Evolutionary conservation across 2,888 invertebrate genomes (phyloP).

Genomic region (Rhopalosiphum nymphaeae): DNA sequence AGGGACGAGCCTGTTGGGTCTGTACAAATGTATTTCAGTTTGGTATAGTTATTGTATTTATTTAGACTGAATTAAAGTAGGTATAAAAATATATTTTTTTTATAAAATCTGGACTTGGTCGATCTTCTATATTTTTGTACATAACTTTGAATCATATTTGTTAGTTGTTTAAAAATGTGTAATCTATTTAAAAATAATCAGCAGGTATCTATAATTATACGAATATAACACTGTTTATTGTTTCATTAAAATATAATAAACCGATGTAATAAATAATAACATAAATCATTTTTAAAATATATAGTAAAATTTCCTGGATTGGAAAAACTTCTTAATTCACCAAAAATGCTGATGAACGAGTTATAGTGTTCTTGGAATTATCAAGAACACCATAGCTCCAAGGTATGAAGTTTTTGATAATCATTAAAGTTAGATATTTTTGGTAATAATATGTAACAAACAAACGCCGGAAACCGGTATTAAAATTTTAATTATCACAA

Average conservation of each 20-base stretch:
- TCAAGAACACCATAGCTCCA: too few species aligned
- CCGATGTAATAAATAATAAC: too few species aligned
- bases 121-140: background rate
- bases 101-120: background rate
- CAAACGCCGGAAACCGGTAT: too few species aligned
- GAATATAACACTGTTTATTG: background rate
- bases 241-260: background rate
- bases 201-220: accelerated
- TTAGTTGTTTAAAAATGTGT: background rate
- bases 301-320: too few species aligned
- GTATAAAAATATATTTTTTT: background rate
- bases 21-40: background rate
- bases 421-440: too few species aligned
- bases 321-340: too few species aligned
- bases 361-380: too few species aligned
- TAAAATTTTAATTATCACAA: too few species aligned
- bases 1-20: accelerated
- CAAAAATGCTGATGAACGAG: too few species aligned
- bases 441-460: too few species aligned
- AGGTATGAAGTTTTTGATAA: too few species aligned
- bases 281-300: too few species aligned
- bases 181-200: background rate
- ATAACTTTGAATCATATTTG: background rate
- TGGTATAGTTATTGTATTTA: background rate
- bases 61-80: background rate